Evolutionary conservation across 2,113 vertebrate genomes (phyloP), one percentile per base, ranked within the genome.

Genomic region (Dicerorhinus sumatrensis): DNA sequence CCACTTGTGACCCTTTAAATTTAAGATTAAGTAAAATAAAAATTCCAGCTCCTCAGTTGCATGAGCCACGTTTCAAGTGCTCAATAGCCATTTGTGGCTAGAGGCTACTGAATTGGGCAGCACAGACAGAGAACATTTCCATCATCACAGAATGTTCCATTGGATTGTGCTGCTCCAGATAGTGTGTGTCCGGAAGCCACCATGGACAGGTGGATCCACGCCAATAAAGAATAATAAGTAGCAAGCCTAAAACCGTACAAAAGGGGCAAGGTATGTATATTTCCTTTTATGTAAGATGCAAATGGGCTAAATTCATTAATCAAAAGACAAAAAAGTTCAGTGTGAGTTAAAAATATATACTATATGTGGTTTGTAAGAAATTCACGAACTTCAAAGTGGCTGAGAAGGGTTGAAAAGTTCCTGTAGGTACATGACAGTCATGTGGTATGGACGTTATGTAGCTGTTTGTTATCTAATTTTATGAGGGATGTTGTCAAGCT

Each of bases 391-490:
- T 0, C 31, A 1, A 23, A 42, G 25, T 60, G 31, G 31, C 48
- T 42, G 23, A 39, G 13, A 51, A 51, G 58, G n/a, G 51, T 42
- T 56, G 51, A 31, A 39, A 91, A 84, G 46, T 81, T 91, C 16
- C 72, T 42, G 18, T 67, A 42, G 70, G n/a, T 5, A 14, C 29
- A 33, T 48, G 36, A 29, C 20, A 36, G 12, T 84, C 9, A 5
- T 29, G 62, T 31, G 42, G 56, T 25, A 3, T 20, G 25, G 46
- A 21, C 69, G 39, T 62, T 18, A 7, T 42, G 42, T 29, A 33
- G 85, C 79, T 77, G 54, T 42, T 91, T 29, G 31, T 39, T 46
- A 51, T 25, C 23, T 70, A 8, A 67, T 87, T 93, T 96, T 79
- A 82, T 6, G 31, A 91, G 62, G 21, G 42, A 77, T 13, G 2